Percentiles rank a stretch among this genome's conserved stretches.
phyloP scores from a whole-genome alignment of 2,888 invertebrate species.

The Caradrina clavipalpis region DNA sequence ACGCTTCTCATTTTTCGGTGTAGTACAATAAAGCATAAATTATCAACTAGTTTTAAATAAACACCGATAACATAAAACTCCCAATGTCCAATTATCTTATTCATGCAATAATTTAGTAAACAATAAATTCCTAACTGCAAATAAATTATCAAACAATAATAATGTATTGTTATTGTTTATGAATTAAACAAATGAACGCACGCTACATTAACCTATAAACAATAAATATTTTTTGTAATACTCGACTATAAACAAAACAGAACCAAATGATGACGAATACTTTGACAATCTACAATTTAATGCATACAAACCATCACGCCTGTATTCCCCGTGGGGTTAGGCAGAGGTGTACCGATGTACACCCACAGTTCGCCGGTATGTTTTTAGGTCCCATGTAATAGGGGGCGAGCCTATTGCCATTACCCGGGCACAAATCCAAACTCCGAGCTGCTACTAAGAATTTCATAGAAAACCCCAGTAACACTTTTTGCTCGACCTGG shows the following conservation, averaged over 20 bases:
- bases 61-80: not conserved
- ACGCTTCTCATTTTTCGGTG: not conserved
- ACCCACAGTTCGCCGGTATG: too few species aligned
- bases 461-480: too few species aligned
- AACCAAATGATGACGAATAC: not conserved
- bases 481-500: too few species aligned
- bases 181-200: slow-evolving; percentile 7
- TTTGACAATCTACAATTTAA: not conserved
- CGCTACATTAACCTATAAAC: too few species aligned
- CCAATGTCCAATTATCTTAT: not conserved
- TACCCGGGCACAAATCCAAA: too few species aligned
- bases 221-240: slow-evolving; percentile 16
- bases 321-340: too few species aligned
- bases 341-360: too few species aligned
- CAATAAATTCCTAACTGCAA: slow-evolving; percentile 15
- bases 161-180: slow-evolving; percentile 4
- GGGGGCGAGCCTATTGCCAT: too few species aligned
- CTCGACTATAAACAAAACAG: slow-evolving; percentile 14
- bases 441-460: too few species aligned
- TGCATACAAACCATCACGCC: too few species aligned
- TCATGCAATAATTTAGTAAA: not conserved
- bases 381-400: too few species aligned
- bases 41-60: not conserved
- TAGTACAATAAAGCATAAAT: not conserved
- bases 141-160: slow-evolving; percentile 10